Conservation (phyloP, 2,888 invertebrate genomes). For the Acleris literana region DNA sequence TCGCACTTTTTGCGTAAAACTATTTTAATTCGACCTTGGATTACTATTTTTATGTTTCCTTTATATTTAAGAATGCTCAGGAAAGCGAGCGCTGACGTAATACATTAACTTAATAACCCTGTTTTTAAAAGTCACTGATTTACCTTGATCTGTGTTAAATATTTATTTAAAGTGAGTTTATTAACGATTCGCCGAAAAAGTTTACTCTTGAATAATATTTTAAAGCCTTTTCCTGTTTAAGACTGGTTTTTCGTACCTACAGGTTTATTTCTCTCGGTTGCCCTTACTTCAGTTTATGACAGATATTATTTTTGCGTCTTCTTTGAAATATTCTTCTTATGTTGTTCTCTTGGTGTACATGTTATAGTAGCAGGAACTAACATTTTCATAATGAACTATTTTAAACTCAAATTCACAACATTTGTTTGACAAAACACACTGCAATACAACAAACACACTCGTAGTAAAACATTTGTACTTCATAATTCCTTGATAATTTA, state of each 20-base stretch:
- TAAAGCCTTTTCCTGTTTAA: slow-evolving; percentile 19
- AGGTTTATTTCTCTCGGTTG: no score
- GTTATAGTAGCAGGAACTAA: no score
- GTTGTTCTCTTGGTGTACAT: no score
- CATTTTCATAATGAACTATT: no score
- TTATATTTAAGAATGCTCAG: slow-evolving; percentile 19
- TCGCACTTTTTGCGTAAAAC: slow-evolving; percentile 21
- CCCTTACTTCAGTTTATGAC: no score
- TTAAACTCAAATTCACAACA: no score
- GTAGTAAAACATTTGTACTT: no score
- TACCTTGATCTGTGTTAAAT: slow-evolving; percentile 24
- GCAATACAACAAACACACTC: no score
- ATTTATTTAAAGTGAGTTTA: slow-evolving; percentile 11
- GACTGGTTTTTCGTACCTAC: neutral
- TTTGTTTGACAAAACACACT: no score
- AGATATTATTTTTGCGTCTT: no score
- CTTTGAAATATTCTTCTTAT: no score
- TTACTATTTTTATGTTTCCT: slow-evolving; percentile 13
- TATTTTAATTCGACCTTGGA: slow-evolving; percentile 29
- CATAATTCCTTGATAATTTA: no score
- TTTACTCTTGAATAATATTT: slow-evolving; percentile 1
- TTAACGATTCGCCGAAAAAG: slow-evolving; percentile 24
- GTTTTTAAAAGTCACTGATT: slow-evolving; percentile 32
- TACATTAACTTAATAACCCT: slow-evolving; percentile 13
- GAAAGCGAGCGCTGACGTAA: slow-evolving; percentile 33